A percentile compares a stretch with the other conserved stretches of the same genome.
Conservation (phyloP, 2,797 vertebrate genomes). For the Cyclopterus lumpus region DNA sequence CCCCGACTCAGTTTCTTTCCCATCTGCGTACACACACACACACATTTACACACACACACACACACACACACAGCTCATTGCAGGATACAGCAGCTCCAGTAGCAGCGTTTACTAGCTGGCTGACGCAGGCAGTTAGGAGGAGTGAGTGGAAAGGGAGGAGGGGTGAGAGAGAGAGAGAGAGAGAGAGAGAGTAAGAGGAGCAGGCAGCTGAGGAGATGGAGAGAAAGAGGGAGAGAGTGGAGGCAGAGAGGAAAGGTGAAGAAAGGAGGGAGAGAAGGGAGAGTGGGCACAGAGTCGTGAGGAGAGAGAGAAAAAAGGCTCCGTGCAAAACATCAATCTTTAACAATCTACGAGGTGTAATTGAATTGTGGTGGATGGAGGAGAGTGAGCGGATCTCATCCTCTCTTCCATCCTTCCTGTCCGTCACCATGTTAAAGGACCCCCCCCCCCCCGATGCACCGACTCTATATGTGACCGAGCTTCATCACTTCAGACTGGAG, state of each 20-base stretch:
- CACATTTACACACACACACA: constrained; percentile 25
- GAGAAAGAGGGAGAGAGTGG: neutral
- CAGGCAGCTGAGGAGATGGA: neutral
- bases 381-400: neutral
- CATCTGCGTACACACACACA: constrained; percentile 62
- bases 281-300: constrained; percentile 43
- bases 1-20: constrained; percentile 74
- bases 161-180: neutral
- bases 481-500: constrained; percentile 65
- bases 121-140: constrained; percentile 74
- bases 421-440: neutral
- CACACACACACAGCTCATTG: constrained; percentile 50
- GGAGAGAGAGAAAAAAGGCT: constrained; percentile 5
- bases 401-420: neutral
- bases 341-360: neutral
- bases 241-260: constrained; percentile 7
- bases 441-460: neutral
- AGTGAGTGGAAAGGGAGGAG: constrained; percentile 32
- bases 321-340: constrained; percentile 24
- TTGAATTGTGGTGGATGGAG: neutral
- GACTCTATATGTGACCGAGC: constrained; percentile 42
- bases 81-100: constrained; percentile 63
- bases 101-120: constrained; percentile 53
- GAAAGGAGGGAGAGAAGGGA: constrained; percentile 1
- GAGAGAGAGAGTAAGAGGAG: constrained; percentile 7